Evolutionary conservation across 2,113 vertebrate genomes (phyloP), one percentile per base, ranked within the genome.

Genomic region (Syngnathus floridae): DNA sequence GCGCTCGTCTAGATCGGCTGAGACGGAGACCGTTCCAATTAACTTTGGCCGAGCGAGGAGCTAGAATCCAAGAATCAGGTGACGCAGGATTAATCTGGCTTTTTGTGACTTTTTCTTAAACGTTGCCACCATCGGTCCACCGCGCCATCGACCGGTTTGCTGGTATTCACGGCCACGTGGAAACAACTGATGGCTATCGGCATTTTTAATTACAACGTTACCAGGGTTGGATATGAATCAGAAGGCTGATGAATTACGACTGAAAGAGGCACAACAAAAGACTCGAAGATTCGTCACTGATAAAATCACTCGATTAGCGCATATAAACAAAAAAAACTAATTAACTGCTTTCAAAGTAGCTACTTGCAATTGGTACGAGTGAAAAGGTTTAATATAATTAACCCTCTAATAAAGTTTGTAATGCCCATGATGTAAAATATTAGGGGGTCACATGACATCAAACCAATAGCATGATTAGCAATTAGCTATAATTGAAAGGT

Each of bases 141-240:
- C 60, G 38, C 48, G 7, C 62, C 19, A 40, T 22, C 40, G 26
- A 52, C 65, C 9, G 19, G 14, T 69, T 26, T 60, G 52, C 52
- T 38, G 31, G 70, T 65, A 70, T 79, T 64, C 40, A 17, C 4
- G n/a, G 59, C 60, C 56, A 73, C 60, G 62, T 68, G 63, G 59
- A 55, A 71, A 69, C 73, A 65, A 48, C 22, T 26, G 26, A 58
- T 74, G 65, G 49, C 79, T 83, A 82, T 87, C 70, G 67, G 65
- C 72, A 70, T 76, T 79, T 88, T 75, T 74, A 86, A 83, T 88
- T 88, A 86, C 72, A 80, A 77, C 79, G 75, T 76, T 51, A 38
- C 49, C 62, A 60, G 80, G 82, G 83, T 86, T 85, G 76, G 61
- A 75, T n/a, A 49, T 69, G 70, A 84, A 75, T 75, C 70, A 64